phyloP scores from a whole-genome alignment of 1,140 invertebrate genomes.

The Lordiphosa mommai region DNA sequence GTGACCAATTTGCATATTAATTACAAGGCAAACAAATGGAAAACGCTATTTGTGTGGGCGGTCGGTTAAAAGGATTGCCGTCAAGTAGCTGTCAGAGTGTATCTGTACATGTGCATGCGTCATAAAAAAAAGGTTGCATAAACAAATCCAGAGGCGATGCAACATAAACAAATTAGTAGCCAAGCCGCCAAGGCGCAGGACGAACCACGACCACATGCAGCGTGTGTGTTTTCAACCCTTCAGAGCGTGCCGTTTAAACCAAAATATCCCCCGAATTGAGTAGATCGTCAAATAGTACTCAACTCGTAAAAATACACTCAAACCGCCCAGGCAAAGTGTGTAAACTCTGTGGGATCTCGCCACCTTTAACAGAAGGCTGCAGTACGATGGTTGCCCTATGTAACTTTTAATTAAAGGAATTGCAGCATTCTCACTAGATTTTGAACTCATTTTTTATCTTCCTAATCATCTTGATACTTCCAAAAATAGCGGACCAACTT shows the following conservation, averaged over 20 bases:
- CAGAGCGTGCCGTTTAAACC: constrained; percentile 25
- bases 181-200: constrained; percentile 29
- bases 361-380: too few relatives aligned
- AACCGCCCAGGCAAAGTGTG: neutral
- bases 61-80: constrained; percentile 51
- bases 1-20: constrained; percentile 54
- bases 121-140: constrained; percentile 63
- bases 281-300: constrained; percentile 6
- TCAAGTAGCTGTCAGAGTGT: constrained; percentile 55
- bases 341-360: too few relatives aligned
- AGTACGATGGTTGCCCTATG: too few relatives aligned
- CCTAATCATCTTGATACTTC: too few relatives aligned
- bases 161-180: constrained; percentile 59
- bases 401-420: too few relatives aligned
- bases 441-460: too few relatives aligned
- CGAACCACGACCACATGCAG: constrained; percentile 55
- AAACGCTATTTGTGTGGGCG: constrained; percentile 11
- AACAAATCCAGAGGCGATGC: constrained; percentile 49
- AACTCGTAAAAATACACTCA: constrained; percentile 10
- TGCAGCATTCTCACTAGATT: too few relatives aligned
- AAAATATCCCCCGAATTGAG: constrained; percentile 14
- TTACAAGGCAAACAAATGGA: constrained; percentile 36
- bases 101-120: constrained; percentile 29
- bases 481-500: too few relatives aligned
- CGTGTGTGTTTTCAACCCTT: constrained; percentile 23